A percentile compares a stretch with the other conserved stretches of the same genome.
Conservation (phyloP, 2,113 vertebrate species). For the Clarias macrocephalus region DNA sequence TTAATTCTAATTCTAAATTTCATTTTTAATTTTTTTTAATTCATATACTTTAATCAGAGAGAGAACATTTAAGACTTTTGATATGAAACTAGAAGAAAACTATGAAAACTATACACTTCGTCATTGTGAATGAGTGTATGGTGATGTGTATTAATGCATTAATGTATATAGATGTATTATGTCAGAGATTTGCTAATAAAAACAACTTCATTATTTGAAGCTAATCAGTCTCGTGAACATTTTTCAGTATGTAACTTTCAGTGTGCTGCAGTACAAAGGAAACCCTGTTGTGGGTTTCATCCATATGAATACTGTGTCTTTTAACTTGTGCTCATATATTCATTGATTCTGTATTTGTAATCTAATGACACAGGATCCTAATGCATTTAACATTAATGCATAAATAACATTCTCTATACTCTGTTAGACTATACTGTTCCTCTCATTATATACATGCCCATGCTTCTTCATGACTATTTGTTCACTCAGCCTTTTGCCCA, state of each 20-base stretch:
- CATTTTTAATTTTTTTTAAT: neutral
- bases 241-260: neutral
- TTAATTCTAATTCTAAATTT: too few species aligned
- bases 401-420: constrained; percentile 20
- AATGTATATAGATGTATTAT: neutral
- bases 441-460: constrained; percentile 35
- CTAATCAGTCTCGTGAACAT: neutral
- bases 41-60: neutral
- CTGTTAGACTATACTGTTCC: neutral
- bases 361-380: neutral
- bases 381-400: constrained; percentile 22
- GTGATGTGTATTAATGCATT: neutral
- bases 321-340: neutral
- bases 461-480: constrained; percentile 25
- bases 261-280: neutral
- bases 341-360: constrained; percentile 11
- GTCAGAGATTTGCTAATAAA: neutral
- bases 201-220: neutral
- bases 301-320: neutral
- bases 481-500: constrained; percentile 36
- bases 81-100: neutral
- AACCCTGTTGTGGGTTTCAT: neutral
- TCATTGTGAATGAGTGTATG: neutral
- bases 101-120: neutral
- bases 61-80: neutral